Base-by-base conservation (phyloP, 1,140 invertebrate genomes). In the Ceratina japonica region DNA sequence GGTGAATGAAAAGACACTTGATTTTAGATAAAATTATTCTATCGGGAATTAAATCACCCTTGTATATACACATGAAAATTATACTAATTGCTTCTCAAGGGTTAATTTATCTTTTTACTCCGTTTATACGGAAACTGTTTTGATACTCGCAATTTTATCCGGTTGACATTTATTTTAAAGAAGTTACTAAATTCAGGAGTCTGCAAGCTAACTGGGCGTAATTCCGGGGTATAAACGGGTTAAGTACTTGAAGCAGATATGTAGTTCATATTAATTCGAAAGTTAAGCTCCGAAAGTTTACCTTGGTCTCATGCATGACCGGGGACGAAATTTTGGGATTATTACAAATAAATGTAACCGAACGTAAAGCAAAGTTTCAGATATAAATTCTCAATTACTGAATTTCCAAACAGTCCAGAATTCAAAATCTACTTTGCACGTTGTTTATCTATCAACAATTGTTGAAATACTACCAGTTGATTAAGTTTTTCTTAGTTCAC, bases 261-360 rank as follows among this genome's bases (percentile, higher is more conserved):
- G 37, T 44, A 68, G 73, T 44, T 59, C 73, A 44, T 75, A 75
- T 68, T 75, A 75, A 75, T 75, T 64, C 31, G 18, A 68, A 75
- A 75, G 62, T 58, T 24, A 75, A 75, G 68, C 63, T 75, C 37
- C 0, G 31, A 22, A 20, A 75, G 62, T 66, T 75, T 75, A 52
- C 51, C 66, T 56, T 54, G 66, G 51, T 68, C 63, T 75, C 73
- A 44, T 58, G 27, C 73, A 49, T 58, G 63, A n/a, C 56, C 15
- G 24, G 56, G 4, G 37, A 49, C 27, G 63, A 75, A 75, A 75
- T 68, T 68, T 44, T 24, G n/a, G 31, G 52, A 75, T 68, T 75
- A 75, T 54, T 56, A 54, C 52, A 37, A 27, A 10, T 8, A 64
- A 64, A 31, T 52, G 37, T 27, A 12, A 68, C 63, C 44, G 68